Base-by-base conservation (phyloP, 2,888 invertebrate genomes). In the Mongoloraphidia duomilia region DNA sequence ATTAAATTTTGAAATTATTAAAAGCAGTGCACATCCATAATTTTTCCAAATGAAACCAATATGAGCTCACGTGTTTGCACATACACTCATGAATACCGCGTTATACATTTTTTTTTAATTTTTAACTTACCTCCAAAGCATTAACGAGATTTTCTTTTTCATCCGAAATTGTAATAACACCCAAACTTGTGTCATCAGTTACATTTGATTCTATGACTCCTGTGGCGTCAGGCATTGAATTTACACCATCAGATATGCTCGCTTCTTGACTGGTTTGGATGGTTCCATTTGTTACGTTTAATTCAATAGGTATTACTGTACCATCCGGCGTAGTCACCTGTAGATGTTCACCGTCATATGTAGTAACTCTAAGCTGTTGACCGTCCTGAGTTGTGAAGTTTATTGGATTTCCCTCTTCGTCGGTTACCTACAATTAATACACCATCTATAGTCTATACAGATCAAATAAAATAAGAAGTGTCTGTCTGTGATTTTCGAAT, bases 301-400 rank as follows among this genome's bases (percentile, higher is more conserved):
- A 54, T 56, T 67, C 63, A 26, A 67, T 60, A 2, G 67, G 65
- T 33, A 69, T 60, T 40, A 70, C 59, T 13, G 69, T 68, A 8
- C 72, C 70, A 54, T 69, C 68, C 6, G 70, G 63, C 47, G 71
- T 58, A 34, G 70, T 58, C 1, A 71, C 67, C 52, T 71, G 64
- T 51, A 71, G 63, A 49, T 65, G 66, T 53, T 69, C 65, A 41
- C 70, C 70, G 55, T 79, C 77, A 1, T 73, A 65, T 1, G 79
- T 72, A 3, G 77, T 73, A 54, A 79, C 75, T 42, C 77, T 75
- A 33, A 84, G 73, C 48, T 76, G 74, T 43, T 80, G 76, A 26
- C 83, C 82, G 59, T 82, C 81, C 54, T 77, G 76, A 63, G 81
- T 77, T 1, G 80, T 80, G 59, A 84, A 74, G 57, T 79, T 80